Evolutionary conservation across 1,140 invertebrate genomes (phyloP).

Genomic region (Zaprionus africanus): DNA sequence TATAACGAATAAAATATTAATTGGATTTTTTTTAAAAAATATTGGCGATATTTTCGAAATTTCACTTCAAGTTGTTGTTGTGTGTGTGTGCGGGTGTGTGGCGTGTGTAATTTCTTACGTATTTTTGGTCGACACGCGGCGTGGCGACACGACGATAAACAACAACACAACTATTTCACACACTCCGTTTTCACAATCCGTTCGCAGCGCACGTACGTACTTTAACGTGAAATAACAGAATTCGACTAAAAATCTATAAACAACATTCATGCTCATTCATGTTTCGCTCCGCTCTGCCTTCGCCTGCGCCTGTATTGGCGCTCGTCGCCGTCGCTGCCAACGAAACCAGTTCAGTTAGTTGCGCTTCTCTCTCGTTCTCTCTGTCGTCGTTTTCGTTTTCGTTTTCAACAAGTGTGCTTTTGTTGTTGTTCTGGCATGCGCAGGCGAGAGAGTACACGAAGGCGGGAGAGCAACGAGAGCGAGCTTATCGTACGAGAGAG

Average conservation of each 20-base stretch:
- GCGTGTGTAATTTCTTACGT: conserved; percentile 42
- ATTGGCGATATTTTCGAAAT: conserved; percentile 7
- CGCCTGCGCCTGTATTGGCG: conserved; percentile 34
- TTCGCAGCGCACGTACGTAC: conserved; percentile 75
- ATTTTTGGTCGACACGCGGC: conserved; percentile 34
- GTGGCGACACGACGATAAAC: conserved; percentile 47
- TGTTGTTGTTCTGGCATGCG: conserved; percentile 74
- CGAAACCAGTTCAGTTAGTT: conserved; percentile 72
- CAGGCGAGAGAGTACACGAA: conserved; percentile 15
- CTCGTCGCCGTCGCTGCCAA: conserved; percentile 10
- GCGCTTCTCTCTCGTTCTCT: conserved; percentile 20
- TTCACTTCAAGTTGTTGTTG: background rate
- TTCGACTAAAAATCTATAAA: conserved; percentile 84
- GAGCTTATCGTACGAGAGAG: background rate
- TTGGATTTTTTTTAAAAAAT: conserved; percentile 9
- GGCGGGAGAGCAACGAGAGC: background rate
- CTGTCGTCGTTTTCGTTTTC: conserved; percentile 66
- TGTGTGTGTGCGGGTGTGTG: background rate
- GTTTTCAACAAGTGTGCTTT: conserved; percentile 84
- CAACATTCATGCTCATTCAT: conserved; percentile 69
- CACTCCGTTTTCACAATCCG: conserved; percentile 65
- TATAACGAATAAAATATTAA: background rate
- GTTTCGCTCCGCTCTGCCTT: conserved; percentile 37
- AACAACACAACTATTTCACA: conserved; percentile 40
- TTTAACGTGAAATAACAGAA: conserved; percentile 83